Evolutionary conservation across 2,888 invertebrate species (phyloP), one percentile per base, ranked within the genome.

Genomic region (Pristionchus exspectatus): DNA sequence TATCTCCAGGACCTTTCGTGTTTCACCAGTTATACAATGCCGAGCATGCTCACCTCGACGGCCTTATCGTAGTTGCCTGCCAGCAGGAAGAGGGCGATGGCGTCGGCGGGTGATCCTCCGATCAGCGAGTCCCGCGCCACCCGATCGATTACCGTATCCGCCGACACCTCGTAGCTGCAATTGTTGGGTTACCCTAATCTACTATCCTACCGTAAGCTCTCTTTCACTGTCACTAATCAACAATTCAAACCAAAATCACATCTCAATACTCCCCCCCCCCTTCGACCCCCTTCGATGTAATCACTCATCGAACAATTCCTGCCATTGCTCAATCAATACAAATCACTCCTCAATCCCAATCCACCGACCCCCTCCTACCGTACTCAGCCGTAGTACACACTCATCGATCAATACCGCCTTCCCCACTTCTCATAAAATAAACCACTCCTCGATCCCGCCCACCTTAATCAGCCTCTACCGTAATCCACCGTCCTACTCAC

Each of bases 81-180:
- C n/a, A 93, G 89, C 38, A 92, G 90, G 77, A 92, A 91, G 74
- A 94, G 90, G 50, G 91, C 86, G 14, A 94, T 91, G n/a, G 94
- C 94, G 50, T 92, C 91, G 27, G 89, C 85, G 5, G 91, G 90
- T 18, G 88, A 89, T 90, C 92, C 93, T 30, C 94, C 94, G 63
- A 91, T 90, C n/a, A 93, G 77, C 10, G 93, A 93, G 90, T 94
- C 94, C 2, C 54, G 84, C 2, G 94, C 94, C 33, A 94, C 94
- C 44, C 92, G 90, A 44, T 90, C 92, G 84, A 94, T 94, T 0
- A 94, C 91, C 38, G 92, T 91, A 0, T 90, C 90, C 74, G 92
- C 91, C 69, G 92, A 91, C n/a, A 90, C 90, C 16, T 91, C 89
- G 84, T 93, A 92, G 87, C 92, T 92, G 90, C 18, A 92, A 90